Evolutionary conservation across 2,888 invertebrate genomes (phyloP), one percentile per base, ranked within the genome.

Genomic region (Aleiodes leptofemur): DNA sequence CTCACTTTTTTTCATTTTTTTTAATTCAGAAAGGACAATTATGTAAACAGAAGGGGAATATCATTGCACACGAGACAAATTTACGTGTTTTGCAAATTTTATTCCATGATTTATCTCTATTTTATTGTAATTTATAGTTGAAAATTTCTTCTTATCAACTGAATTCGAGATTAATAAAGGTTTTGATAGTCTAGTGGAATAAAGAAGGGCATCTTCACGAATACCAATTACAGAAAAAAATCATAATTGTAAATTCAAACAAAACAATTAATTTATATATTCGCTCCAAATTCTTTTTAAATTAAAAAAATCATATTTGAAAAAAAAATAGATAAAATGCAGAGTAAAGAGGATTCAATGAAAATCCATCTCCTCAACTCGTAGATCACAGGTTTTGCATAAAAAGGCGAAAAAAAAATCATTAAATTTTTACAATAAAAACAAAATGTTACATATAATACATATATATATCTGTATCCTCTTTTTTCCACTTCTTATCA

Each of bases 351-450:
- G 34, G 14, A 34, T n/a, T n/a, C 34, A 34, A 7, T n/a, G 34
- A 59, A 23, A 31, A 34, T 38, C 8, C 31, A 13, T 31, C 59
- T 57, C 31, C 57, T 59, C 14, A 59, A 59, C 14, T 59, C 34
- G 14, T 29, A 4, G 14, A 59, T 59, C 34, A 59, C 59, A 59
- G 59, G 59, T 29, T 59, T n/a, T 43, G 31, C 59, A 34, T 29
- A 31, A 57, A 31, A 57, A 31, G 29, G 29, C 57, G n/a, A 59
- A 59, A 8, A 29, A 59, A 5, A 31, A 31, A 57, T 57, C 57
- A 57, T 57, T 34, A 7, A 57, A 11, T 57, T 56, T 29, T 56
- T 29, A 11, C 9, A 9, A 56, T 56, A 56, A 23, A 56, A 56
- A 23, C 29, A 11, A 7, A 23, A 23, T 7, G 11, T 23, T 29